Evolutionary conservation across 2,888 invertebrate genomes (phyloP), one percentile per base, ranked within the genome.

Genomic region (Brenthis hecate): DNA sequence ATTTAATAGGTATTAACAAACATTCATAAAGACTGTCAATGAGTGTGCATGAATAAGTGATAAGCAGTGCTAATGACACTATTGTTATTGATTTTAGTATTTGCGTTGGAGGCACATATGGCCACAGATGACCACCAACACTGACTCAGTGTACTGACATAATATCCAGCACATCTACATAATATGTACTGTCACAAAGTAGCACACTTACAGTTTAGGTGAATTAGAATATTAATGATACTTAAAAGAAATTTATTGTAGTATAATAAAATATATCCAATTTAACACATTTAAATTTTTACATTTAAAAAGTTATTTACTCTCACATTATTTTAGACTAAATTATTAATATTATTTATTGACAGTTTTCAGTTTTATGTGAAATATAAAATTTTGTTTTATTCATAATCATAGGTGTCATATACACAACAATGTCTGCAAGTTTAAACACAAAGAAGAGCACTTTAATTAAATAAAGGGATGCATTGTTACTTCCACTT

Each of bases 21-120:
- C 28, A 50, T n/a, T n/a, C 13, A 60, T 60, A n/a, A 60, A 3
- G 32, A 32, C 16, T n/a, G 16, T 50, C 3, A 32, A 13, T 56
- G n/a, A 51, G 51, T 19, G 19, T 50, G 36, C 36, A 16, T 63
- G 36, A 1, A 19, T 57, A 48, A 51, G 61, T 73, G 73, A 73
- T 73, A 72, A 73, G 66, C 67, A 61, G 54, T 62, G 56, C 72
- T 69, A 67, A 67, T 58, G 58, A 72, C 68, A 68, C 53, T 50
- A 63, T 64, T 58, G 48, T 64, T 58, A 69, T 62, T 62, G 51
- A 54, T 65, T 60, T 60, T 69, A 62, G 61, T 61, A n/a, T 56
- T 28, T 51, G 70, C 14, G 66, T 69, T 5, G 61, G 65, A 14
- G 56, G 61, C 13, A 36, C 19, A 62, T 65, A 66, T 66, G 65